These are phyloP conservation scores for Hemicentrotus pulcherrimus DNA, from an alignment of 35 echinoderm and acorn worm species.

Conservation along the genomic window DNA sequence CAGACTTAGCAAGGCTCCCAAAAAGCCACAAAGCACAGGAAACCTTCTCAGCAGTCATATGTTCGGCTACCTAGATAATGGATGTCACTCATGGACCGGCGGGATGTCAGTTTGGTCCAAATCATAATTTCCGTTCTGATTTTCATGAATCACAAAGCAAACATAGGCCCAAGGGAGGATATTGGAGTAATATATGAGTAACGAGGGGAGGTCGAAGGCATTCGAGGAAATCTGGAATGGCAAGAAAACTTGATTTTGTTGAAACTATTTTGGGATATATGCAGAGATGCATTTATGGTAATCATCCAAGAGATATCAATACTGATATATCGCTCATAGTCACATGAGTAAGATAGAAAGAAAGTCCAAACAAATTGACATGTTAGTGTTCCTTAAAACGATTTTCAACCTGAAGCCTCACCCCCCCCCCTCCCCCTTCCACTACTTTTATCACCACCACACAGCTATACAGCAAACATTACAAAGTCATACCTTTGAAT, in stretches of 20 bases:
- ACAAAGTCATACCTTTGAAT: neutral
- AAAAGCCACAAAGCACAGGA: neutral
- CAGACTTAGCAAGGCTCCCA: neutral
- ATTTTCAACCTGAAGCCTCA: neutral
- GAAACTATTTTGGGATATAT: neutral
- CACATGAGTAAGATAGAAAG: neutral
- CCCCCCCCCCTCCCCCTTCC: neutral
- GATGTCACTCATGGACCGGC: neutral
- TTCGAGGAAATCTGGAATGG: neutral
- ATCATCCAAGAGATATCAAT: neutral
- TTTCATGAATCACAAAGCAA: neutral
- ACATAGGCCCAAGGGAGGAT: neutral
- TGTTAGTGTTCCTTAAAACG: neutral
- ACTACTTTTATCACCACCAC: neutral
- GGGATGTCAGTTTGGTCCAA: neutral
- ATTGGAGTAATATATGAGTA: slow-evolving; percentile 13
- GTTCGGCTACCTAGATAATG: neutral
- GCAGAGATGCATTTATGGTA: neutral
- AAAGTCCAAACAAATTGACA: neutral
- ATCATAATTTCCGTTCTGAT: slow-evolving; percentile 13
- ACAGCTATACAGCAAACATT: neutral
- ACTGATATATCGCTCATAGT: neutral
- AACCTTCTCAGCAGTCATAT: neutral
- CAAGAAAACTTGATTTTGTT: neutral
- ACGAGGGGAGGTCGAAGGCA: neutral